phyloP scores from a whole-genome alignment of 2,113 vertebrate species.

The Illadopsis cleaveri region DNA sequence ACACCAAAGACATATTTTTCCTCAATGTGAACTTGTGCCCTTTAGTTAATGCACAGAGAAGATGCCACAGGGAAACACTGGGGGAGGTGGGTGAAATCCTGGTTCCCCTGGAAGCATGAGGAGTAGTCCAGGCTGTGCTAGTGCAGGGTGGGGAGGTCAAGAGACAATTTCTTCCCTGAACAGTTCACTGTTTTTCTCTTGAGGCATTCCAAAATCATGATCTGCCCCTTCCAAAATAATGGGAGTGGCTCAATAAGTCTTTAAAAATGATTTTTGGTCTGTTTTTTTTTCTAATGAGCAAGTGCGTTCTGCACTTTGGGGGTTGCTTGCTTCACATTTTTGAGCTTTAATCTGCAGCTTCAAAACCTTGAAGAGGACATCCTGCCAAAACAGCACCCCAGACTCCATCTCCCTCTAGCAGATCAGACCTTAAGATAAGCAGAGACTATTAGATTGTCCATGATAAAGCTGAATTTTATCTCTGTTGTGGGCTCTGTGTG shows the following conservation, averaged over 20 bases:
- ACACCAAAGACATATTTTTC: neutral
- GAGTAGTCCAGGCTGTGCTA: neutral
- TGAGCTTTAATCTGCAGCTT: neutral
- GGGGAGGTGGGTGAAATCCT: neutral
- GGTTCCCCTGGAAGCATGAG: neutral
- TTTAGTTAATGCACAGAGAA: neutral
- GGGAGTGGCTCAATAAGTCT: neutral
- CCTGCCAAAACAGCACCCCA: neutral
- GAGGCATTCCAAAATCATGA: neutral
- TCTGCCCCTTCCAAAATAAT: neutral
- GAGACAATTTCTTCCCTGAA: neutral
- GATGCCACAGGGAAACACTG: neutral
- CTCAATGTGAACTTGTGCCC: neutral
- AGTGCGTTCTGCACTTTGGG: neutral
- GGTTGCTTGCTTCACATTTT: neutral
- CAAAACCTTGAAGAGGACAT: neutral
- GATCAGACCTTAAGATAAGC: neutral
- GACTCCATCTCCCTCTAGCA: neutral
- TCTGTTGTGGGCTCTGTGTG: neutral
- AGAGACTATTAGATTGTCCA: neutral
- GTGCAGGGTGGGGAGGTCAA: neutral
- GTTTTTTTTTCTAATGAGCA: neutral
- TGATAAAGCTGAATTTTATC: neutral
- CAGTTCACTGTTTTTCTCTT: neutral
- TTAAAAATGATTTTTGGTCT: neutral